Conservation (phyloP, 2,888 invertebrate genomes). For the Marronus borbonicus region DNA sequence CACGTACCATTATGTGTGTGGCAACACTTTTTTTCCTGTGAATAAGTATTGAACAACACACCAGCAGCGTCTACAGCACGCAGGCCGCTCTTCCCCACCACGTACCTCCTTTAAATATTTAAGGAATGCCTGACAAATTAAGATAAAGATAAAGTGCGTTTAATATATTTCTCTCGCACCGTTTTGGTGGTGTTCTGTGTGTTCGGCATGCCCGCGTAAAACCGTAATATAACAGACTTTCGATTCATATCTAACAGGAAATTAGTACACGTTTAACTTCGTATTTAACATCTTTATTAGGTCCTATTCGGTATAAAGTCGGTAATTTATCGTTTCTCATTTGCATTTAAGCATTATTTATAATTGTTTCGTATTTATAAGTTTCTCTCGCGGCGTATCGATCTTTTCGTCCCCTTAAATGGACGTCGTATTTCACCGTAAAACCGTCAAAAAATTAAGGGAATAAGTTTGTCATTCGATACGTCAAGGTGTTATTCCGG, state of each 20-base stretch:
- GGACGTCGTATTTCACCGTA: conserved; percentile 30
- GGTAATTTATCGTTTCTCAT: conserved; percentile 43
- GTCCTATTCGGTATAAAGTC: conserved; percentile 41
- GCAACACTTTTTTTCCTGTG: not conserved
- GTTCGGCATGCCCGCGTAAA: not conserved
- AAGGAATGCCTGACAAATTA: conserved; percentile 46
- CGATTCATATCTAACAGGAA: conserved; percentile 46
- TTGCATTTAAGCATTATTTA: conserved; percentile 42
- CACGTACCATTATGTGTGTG: not conserved
- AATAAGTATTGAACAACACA: not conserved
- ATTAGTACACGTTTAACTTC: conserved; percentile 45
- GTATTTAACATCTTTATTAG: conserved; percentile 46
- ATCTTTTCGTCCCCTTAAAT: conserved; percentile 19
- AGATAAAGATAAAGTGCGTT: conserved; percentile 42
- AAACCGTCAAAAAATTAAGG: conserved; percentile 25
- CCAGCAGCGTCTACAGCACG: not conserved
- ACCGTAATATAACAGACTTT: conserved; percentile 44
- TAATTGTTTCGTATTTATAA: conserved; percentile 44
- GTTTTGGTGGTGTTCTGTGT: not conserved
- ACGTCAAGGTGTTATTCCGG: not conserved
- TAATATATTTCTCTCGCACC: conserved; percentile 30
- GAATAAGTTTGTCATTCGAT: conserved; percentile 14
- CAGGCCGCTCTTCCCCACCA: not conserved
- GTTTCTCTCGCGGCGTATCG: conserved; percentile 32
- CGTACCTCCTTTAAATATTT: conserved; percentile 21